Evolutionary conservation across 1,140 invertebrate genomes (phyloP), one percentile per base, ranked within the genome.

Genomic region (Eumaeus atala): DNA sequence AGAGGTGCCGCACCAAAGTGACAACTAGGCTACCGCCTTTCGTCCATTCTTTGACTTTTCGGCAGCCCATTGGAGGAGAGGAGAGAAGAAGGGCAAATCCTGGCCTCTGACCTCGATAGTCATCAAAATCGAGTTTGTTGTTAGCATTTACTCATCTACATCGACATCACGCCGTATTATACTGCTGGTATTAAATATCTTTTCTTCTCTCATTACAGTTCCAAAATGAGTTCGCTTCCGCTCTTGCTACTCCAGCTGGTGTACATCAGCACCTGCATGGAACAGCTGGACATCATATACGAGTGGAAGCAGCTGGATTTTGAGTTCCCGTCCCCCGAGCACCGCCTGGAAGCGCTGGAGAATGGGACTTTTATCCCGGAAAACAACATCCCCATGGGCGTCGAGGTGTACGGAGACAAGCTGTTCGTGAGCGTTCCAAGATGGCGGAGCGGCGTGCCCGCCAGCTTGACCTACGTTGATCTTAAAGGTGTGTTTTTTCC

Each of bases 261-360:
- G 17, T 74, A 66, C 67, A 63, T 69, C 14, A 65, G 62, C 50
- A 84, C 79, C 14, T 76, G 80, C 51, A 91, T 91, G 73, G 92
- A 92, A 70, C 91, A 92, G 80, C 82, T 93, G 35, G 88, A 89
- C 48, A 90, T 93, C 4, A 88, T 87, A 10, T 93, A 90, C 72
- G 90, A 92, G 65, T 94, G 93, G 93, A 92, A 91, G 58, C 89
- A 92, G 72, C 79, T 94, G 14, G 92, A 94, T 64, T 94, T 90
- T 72, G 88, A 91, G 33, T 94, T 90, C 77, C 88, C 89, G 0
- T 89, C 61, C 17, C 71, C 89, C 1, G 86, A 90, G 0, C 88
- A 77, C 6, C 82, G 91, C 9, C 86, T 90, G 63, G 67, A 82
- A 9, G 91, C 91, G 9, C 84, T 93, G 2, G 74, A 83, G 36